Evolutionary conservation across 2,113 vertebrate species (phyloP).

Genomic region (Calyptomena viridis): DNA sequence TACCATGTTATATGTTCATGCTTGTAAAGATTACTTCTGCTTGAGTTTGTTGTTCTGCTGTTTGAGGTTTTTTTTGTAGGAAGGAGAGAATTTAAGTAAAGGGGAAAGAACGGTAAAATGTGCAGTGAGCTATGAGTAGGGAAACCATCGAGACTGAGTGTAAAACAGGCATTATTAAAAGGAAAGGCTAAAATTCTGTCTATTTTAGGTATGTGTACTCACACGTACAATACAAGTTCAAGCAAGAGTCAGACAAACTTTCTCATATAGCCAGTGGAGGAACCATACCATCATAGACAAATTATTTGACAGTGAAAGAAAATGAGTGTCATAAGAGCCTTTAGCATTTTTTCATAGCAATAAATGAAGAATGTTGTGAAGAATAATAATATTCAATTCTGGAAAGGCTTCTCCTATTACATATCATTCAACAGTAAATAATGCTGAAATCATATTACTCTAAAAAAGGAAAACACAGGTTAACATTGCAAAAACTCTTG

Average conservation of each 20-base stretch:
- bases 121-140: neutral
- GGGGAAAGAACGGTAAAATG: neutral
- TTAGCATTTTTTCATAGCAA: neutral
- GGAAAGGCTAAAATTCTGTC: neutral
- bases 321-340: neutral
- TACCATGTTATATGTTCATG: neutral
- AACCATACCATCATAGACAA: neutral
- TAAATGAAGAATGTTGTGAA: neutral
- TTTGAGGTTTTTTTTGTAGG: neutral
- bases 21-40: neutral
- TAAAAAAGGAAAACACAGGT: neutral
- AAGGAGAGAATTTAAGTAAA: neutral
- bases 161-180: neutral
- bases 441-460: neutral
- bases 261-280: neutral
- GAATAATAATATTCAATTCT: neutral
- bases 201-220: neutral
- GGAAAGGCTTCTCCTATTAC: neutral
- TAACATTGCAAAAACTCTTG: neutral
- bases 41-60: neutral
- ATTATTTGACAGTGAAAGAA: neutral
- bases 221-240: neutral
- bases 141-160: neutral
- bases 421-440: neutral
- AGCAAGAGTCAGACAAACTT: neutral